Evolutionary conservation across 2,113 vertebrate species (phyloP), one percentile per base, ranked within the genome.

Genomic region (Centropus unirufus): DNA sequence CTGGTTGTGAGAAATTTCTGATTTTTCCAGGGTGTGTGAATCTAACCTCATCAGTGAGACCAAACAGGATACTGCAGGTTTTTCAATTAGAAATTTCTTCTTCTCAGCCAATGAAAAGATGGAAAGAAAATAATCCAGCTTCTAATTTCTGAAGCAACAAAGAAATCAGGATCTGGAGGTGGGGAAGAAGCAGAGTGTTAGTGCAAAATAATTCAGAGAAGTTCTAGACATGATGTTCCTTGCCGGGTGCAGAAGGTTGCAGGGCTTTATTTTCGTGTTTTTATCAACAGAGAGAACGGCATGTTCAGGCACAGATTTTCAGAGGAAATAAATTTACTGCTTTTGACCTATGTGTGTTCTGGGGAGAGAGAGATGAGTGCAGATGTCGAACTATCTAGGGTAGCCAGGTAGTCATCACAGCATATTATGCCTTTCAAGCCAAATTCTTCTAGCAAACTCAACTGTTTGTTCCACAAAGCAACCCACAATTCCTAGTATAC

Each of bases 401-500:
- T 66, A 74, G 79, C 80, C 89, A 88, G 81, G 88, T 90, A 90
- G 55, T 36, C 7, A 2, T 77, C 63, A 74, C 72, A 67, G 95
- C 57, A 70, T 55, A 86, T 32, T 20, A 59, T 16, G 8, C 13
- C 34, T 83, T 80, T 70, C 49, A 96, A 94, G 82, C 68, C 74
- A 93, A 74, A 68, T 78, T 89, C n/a, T 74, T 96, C 66, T 66
- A 91, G 72, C 67, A 95, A 91, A 95, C 70, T 20, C 62, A 89
- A 49, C 55, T 0, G 0, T 80, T 81, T 74, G 57, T 52, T 93
- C 76, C 54, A 47, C 90, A 91, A 94, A 94, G 63, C 26, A 92
- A 18, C 36, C 73, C 90, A 70, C 87, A 90, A 13, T 83, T 86
- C 82, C 86, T 92, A 75, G 68, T 92, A 63, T 61, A n/a, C 75